Conservation (phyloP, 2,797 vertebrate species). For the Phataginus tricuspis region DNA sequence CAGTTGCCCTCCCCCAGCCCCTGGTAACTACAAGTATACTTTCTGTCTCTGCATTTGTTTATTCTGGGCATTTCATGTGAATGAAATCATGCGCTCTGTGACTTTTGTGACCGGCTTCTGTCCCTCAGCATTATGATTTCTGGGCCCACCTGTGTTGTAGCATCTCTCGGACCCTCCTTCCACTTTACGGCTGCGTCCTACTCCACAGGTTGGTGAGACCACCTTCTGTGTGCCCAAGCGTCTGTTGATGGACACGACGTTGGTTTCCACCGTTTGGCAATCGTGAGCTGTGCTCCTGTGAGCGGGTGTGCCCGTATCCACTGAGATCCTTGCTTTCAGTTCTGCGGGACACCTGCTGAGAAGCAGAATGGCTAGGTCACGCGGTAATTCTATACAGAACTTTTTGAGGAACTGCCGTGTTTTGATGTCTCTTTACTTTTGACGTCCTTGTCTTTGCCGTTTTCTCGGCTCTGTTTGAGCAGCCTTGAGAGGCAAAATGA, state of each 20-base stretch:
- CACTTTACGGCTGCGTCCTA: not conserved
- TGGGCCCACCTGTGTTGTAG: rapidly evolving
- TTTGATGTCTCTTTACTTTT: not conserved
- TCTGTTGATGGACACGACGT: rapidly evolving
- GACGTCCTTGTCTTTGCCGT: not conserved
- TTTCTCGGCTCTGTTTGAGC: not conserved
- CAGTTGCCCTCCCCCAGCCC: not conserved
- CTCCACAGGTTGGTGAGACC: rapidly evolving
- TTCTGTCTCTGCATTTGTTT: not conserved
- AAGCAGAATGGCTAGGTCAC: rapidly evolving
- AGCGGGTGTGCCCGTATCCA: rapidly evolving
- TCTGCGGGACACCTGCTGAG: rapidly evolving
- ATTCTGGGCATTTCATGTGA: rapidly evolving
- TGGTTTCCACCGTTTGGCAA: rapidly evolving
- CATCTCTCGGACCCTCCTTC: rapidly evolving
- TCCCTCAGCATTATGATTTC: rapidly evolving
- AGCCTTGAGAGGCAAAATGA: not conserved
- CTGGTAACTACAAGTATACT: rapidly evolving
- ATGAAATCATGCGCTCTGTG: rapidly evolving
- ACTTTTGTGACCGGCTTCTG: not conserved
- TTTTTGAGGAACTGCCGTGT: rapidly evolving
- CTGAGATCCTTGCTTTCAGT: rapidly evolving
- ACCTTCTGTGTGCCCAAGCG: rapidly evolving
- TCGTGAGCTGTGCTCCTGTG: rapidly evolving
- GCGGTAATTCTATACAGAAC: rapidly evolving